Evolutionary conservation across 2,888 invertebrate species (phyloP), one percentile per base, ranked within the genome.

Genomic region (Andricus quercusramuli): DNA sequence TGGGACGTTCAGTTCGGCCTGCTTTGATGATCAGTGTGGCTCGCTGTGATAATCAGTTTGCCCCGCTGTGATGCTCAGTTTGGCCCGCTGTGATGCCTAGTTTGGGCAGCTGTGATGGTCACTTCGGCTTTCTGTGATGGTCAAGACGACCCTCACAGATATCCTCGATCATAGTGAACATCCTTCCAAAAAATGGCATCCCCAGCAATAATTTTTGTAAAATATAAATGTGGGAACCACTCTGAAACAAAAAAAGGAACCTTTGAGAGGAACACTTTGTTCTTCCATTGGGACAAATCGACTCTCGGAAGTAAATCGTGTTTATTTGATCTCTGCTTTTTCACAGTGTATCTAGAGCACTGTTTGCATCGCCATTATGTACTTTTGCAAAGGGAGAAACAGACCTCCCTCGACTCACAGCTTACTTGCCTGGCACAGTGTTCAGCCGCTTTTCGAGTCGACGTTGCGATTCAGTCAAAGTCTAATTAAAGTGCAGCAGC

Each of bases 401-500:
- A 65, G 22, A 65, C 62, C 41, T 81, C 80, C 84, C 80, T 80
- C 80, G 82, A 77, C 79, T 82, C 76, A 56, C 79, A 68, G 80
- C 78, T 81, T 82, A 79, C 83, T 83, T 82, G 81, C 81, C 79
- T 74, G 32, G 32, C 56, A 62, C 62, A 79, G 85, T 87, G 80
- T 85, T 86, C 86, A 84, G 83, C 83, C 82, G 82, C 85, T 89
- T 88, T 85, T 85, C 87, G 84, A 85, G 86, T 56, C 70, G 70
- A 85, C 86, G 87, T 89, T 83, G 83, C 89, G 89, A 88, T 90
- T 90, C 89, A 88, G 85, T 83, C 90, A 84, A 90, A 92, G 90
- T 91, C 91, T 91, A 91, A 92, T 92, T 92, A 92, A 92, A 91
- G 91, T 91, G 90, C 90, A 91, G 91, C 89, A 86, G 89, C 90